phyloP scores from a whole-genome alignment of 2,888 invertebrate genomes.

The Drosophila putrida region DNA sequence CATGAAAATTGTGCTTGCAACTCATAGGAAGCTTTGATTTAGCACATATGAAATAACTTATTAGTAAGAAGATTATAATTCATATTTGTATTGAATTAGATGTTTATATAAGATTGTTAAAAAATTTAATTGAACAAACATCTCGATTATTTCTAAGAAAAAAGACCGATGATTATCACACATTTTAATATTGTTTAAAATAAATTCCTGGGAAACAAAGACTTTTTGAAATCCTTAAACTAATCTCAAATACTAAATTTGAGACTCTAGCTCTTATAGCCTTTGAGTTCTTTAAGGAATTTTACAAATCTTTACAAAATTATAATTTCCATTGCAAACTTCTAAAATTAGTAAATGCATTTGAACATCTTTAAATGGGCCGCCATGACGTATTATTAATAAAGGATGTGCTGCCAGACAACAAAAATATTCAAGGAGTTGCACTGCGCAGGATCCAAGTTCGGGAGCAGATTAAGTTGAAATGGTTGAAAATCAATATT shows the following conservation, averaged over 20 bases:
- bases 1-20: constrained; percentile 88
- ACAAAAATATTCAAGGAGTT: not conserved
- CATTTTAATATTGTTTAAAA: not conserved
- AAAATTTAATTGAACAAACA: not conserved
- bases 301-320: no score
- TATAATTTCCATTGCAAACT: no score
- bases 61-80: not conserved
- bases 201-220: not conserved
- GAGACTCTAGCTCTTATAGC: no score
- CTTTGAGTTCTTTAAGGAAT: no score
- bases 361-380: not conserved
- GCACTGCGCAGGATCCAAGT: constrained; percentile 44
- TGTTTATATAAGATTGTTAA: not conserved
- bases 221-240: not conserved
- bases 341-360: not conserved
- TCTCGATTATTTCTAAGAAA: constrained; percentile 10
- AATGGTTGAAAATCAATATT: constrained; percentile 47
- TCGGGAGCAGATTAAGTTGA: not conserved
- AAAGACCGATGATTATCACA: not conserved
- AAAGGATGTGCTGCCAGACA: constrained; percentile 42
- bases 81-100: not conserved
- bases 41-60: not conserved
- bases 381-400: not conserved
- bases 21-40: constrained; percentile 86
- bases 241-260: not conserved